These are phyloP conservation scores for Stenurella melanura DNA, from an alignment of 2,888 invertebrate species.

Conservation along the genomic window DNA sequence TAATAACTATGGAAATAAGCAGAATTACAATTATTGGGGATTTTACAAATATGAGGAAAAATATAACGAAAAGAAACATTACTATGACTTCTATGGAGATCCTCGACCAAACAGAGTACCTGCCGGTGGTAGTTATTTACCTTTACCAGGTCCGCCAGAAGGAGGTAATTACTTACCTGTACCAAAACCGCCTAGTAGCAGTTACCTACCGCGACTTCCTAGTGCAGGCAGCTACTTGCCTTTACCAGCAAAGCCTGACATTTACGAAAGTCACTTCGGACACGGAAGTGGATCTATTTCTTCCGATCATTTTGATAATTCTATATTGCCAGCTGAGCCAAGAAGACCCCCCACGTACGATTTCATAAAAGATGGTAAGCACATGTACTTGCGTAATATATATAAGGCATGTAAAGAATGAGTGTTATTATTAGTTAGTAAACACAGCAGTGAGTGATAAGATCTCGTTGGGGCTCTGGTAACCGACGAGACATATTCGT, in stretches of 20 bases:
- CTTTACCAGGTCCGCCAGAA: constrained; percentile 23
- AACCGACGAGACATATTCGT: too few species aligned
- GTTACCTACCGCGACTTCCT: constrained; percentile 34
- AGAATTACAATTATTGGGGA: constrained; percentile 67
- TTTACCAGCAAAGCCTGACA: constrained; percentile 16
- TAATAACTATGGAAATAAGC: constrained; percentile 55
- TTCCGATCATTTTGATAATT: constrained; percentile 52
- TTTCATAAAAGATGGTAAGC: constrained; percentile 68
- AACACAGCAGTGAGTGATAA: neutral
- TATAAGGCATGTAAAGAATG: too few species aligned
- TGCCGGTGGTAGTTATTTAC: constrained; percentile 34
- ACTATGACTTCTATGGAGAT: constrained; percentile 31
- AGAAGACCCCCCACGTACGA: constrained; percentile 61
- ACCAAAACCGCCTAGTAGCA: constrained; percentile 36
- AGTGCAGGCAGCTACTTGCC: constrained; percentile 15
- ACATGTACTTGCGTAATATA: constrained; percentile 9
- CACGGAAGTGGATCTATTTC: constrained; percentile 12
- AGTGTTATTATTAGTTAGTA: neutral
- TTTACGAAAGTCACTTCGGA: constrained; percentile 21
- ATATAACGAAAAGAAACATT: constrained; percentile 24
- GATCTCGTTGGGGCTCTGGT: too few species aligned
- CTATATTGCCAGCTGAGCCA: constrained; percentile 64
- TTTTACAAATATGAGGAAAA: constrained; percentile 58
- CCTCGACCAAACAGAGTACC: constrained; percentile 38
- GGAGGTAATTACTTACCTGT: constrained; percentile 51